Evolutionary conservation across 92 coral and sea anemone species (phyloP).

Genomic region (Hydrozoanthus gracilis): DNA sequence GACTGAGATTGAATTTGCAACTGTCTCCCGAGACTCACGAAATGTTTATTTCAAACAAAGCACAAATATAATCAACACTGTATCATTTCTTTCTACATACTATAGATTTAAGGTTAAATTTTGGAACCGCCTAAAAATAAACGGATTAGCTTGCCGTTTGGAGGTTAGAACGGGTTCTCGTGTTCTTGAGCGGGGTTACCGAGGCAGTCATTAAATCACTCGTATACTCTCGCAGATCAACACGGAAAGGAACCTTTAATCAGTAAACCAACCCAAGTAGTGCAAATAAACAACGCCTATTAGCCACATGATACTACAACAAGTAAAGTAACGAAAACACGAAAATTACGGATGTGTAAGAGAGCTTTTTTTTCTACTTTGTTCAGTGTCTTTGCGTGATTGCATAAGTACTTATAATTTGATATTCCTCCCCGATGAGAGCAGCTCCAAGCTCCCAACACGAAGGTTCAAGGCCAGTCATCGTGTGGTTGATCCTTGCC

Average conservation of each 20-base stretch:
- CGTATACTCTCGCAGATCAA: too few relatives aligned
- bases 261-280: too few relatives aligned
- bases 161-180: too few relatives aligned
- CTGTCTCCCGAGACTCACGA: constrained; percentile 14
- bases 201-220: too few relatives aligned
- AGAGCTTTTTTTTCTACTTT: neutral
- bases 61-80: neutral
- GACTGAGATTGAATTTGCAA: constrained; percentile 5
- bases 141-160: too few relatives aligned
- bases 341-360: neutral
- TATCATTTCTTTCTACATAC: neutral
- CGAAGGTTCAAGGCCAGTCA: constrained; percentile 3
- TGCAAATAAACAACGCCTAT: too few relatives aligned
- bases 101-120: neutral
- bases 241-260: too few relatives aligned
- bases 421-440: neutral
- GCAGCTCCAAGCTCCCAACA: neutral
- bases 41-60: neutral
- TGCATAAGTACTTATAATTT: neutral
- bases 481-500: neutral
- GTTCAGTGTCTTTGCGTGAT: neutral
- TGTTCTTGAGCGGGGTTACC: too few relatives aligned
- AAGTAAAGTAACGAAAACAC: neutral
- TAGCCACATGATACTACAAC: neutral
- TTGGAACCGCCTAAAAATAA: too few relatives aligned